These are phyloP conservation scores for Camponotus vicinus DNA, from an alignment of 1,140 invertebrate genomes.

Conservation along the genomic window DNA sequence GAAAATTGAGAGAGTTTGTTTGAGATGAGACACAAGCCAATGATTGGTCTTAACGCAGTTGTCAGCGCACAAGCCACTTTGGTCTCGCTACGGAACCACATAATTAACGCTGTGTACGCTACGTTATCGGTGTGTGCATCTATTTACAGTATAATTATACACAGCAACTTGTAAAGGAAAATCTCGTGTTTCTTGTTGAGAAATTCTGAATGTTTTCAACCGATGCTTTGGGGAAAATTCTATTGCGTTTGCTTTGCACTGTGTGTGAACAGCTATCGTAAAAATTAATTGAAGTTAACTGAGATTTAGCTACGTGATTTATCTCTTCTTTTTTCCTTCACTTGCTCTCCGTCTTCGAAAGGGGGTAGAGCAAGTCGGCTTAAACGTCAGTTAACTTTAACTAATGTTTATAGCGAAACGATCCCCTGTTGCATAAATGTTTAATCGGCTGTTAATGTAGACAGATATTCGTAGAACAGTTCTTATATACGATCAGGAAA, in stretches of 20 bases:
- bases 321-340: neutral
- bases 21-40: conserved; percentile 9
- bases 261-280: neutral
- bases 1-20: neutral
- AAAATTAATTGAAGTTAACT: conserved; percentile 39
- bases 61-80: conserved; percentile 52
- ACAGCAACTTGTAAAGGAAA: conserved; percentile 32
- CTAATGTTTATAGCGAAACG: conserved; percentile 11
- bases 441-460: conserved; percentile 48
- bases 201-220: conserved; percentile 34
- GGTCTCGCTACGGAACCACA: conserved; percentile 37
- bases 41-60: conserved; percentile 23
- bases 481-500: conserved; percentile 20
- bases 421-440: conserved; percentile 47
- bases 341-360: neutral
- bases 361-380: neutral
- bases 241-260: conserved; percentile 32
- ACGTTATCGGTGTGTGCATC: conserved; percentile 46
- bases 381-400: conserved; percentile 21
- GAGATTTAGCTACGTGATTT: conserved; percentile 3
- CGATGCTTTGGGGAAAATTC: conserved; percentile 21
- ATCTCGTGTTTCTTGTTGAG: conserved; percentile 16
- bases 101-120: conserved; percentile 44
- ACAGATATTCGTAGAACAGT: conserved; percentile 30
- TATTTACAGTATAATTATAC: conserved; percentile 14